phyloP scores from a whole-genome alignment of 1,140 invertebrate genomes.

The Cryptotermes secundus region DNA sequence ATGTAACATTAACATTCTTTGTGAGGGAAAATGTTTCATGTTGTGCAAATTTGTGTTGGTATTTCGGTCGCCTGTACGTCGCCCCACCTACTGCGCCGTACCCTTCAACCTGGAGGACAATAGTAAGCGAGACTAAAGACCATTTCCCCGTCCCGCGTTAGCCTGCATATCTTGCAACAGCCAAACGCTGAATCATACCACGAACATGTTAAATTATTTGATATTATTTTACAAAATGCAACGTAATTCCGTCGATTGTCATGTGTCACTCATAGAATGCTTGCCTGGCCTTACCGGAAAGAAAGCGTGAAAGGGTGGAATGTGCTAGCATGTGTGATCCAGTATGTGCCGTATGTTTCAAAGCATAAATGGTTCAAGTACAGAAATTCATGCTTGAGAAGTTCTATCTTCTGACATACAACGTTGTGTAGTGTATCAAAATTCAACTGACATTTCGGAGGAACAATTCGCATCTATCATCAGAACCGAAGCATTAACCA shows the following conservation, averaged over 20 bases:
- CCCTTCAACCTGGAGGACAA: constrained; percentile 2
- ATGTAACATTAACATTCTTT: neutral
- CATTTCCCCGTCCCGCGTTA: neutral
- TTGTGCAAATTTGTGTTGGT: neutral
- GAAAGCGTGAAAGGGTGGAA: neutral
- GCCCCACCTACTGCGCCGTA: neutral
- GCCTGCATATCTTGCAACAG: neutral
- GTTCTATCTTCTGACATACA: too few species aligned
- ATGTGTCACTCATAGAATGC: neutral
- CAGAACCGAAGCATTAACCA: too few species aligned
- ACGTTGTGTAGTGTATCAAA: too few species aligned
- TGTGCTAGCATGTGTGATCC: neutral
- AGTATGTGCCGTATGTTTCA: neutral
- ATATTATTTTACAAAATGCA: neutral
- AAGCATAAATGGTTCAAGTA: neutral
- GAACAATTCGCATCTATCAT: too few species aligned
- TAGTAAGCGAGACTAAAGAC: constrained; percentile 12
- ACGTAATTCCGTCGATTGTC: neutral
- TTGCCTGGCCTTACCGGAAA: neutral
- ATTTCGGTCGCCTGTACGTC: neutral
- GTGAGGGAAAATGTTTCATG: neutral
- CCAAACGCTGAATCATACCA: neutral
- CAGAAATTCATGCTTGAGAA: too few species aligned
- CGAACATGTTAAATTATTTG: neutral
- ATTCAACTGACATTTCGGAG: too few species aligned